Conservation (phyloP, 1,140 invertebrate genomes). For the Drosophila melanica region DNA sequence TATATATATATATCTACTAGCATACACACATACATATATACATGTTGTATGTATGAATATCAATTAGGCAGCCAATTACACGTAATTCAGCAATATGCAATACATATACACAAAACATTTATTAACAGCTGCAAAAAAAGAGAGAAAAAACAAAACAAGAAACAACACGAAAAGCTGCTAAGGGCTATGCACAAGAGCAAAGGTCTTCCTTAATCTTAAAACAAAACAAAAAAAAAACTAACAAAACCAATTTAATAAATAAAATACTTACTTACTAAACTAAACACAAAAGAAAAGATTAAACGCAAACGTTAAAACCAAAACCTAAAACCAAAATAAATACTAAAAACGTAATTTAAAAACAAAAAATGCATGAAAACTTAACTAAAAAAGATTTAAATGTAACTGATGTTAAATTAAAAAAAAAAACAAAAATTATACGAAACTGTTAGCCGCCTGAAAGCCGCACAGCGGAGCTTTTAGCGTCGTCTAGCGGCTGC, state of each 20-base stretch:
- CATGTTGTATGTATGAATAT: conserved; percentile 26
- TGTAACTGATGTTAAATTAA: conserved; percentile 14
- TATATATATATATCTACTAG: conserved; percentile 6
- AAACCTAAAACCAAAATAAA: conserved; percentile 13
- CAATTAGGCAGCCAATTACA: conserved; percentile 55
- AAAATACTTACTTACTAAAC: conserved; percentile 24
- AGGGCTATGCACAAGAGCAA: conserved; percentile 57
- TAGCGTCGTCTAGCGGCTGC: conserved; percentile 61
- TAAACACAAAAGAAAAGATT: conserved; percentile 19
- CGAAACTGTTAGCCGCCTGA: conserved; percentile 37
- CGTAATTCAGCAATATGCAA: conserved; percentile 27
- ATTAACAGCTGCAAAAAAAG: conserved; percentile 16
- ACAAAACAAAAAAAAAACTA: conserved; percentile 12
- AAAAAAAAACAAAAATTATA: conserved; percentile 10
- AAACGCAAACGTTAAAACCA: conserved; percentile 8
- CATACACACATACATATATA: conserved; percentile 3
- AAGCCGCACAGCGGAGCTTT: conserved; percentile 43
- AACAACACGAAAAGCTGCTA: conserved; percentile 34
- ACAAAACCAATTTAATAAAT: conserved; percentile 12
- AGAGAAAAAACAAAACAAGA: too few relatives aligned
- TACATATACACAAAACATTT: conserved; percentile 19
- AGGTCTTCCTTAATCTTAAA: conserved; percentile 68
- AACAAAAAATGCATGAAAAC: conserved; percentile 24
- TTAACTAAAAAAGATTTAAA: conserved; percentile 25
- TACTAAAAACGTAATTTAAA: conserved; percentile 1